phyloP scores from a whole-genome alignment of 2,113 vertebrate species.

The Petroica traversi region DNA sequence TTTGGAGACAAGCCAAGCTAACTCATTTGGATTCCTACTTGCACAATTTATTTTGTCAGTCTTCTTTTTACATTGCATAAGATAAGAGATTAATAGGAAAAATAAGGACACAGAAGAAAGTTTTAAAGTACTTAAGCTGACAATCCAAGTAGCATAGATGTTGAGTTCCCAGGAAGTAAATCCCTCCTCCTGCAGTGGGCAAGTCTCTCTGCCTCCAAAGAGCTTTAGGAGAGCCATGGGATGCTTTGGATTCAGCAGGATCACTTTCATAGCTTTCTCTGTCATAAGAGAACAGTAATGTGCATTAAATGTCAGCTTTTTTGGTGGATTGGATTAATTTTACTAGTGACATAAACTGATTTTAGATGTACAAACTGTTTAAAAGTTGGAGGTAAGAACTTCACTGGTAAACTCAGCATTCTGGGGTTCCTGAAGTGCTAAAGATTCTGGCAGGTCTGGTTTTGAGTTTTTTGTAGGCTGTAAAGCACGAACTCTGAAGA shows the following conservation, averaged over 20 bases:
- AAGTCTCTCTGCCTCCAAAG: background rate
- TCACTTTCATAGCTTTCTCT: background rate
- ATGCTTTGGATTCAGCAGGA: background rate
- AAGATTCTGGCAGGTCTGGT: background rate
- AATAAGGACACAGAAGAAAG: background rate
- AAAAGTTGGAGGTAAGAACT: background rate
- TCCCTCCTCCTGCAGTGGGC: background rate
- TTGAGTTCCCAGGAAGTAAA: background rate
- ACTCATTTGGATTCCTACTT: background rate
- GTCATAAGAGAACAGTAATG: background rate
- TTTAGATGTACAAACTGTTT: background rate
- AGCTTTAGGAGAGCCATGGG: background rate
- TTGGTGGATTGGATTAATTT: background rate
- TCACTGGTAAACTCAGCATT: background rate
- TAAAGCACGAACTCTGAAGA: background rate
- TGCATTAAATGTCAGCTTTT: background rate
- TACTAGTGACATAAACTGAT: background rate
- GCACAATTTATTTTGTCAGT: background rate
- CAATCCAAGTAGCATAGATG: background rate
- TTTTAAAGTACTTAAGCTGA: background rate
- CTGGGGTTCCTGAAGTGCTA: background rate
- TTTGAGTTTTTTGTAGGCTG: background rate
- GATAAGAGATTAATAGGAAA: background rate
- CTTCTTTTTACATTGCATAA: background rate
- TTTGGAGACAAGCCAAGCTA: background rate